These are phyloP conservation scores for Aphis craccivora DNA, from an alignment of 1,140 invertebrate genomes.

Conservation along the genomic window DNA sequence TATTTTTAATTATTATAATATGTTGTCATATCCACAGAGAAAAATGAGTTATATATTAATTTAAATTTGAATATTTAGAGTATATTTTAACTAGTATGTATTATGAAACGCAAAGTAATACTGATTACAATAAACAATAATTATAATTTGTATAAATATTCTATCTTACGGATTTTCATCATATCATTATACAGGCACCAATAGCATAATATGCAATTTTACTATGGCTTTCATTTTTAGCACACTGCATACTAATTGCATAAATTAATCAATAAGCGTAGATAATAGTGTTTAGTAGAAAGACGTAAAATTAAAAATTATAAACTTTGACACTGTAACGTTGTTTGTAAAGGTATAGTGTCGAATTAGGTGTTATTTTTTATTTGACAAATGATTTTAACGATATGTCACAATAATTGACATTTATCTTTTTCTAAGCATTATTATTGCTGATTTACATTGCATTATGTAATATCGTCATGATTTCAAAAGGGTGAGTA, in stretches of 20 bases:
- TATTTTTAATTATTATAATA: neutral
- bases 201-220: neutral
- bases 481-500: neutral
- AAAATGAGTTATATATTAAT: neutral
- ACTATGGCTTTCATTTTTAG: neutral
- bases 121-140: neutral
- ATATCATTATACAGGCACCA: neutral
- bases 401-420: constrained; percentile 13
- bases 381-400: neutral
- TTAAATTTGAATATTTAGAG: neutral
- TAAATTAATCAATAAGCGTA: constrained; percentile 1
- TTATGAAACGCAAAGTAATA: neutral
- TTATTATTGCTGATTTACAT: neutral
- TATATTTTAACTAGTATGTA: neutral
- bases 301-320: constrained; percentile 25
- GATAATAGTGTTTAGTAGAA: constrained; percentile 23
- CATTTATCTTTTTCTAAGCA: neutral
- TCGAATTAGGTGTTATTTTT: neutral
- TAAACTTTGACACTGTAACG: neutral
- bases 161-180: neutral
- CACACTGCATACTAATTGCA: neutral
- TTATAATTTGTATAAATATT: neutral
- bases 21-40: neutral
- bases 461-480: neutral
- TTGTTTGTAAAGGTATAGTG: neutral